Conservation (phyloP, 2,888 invertebrate species). For the Amphipoea oculea region DNA sequence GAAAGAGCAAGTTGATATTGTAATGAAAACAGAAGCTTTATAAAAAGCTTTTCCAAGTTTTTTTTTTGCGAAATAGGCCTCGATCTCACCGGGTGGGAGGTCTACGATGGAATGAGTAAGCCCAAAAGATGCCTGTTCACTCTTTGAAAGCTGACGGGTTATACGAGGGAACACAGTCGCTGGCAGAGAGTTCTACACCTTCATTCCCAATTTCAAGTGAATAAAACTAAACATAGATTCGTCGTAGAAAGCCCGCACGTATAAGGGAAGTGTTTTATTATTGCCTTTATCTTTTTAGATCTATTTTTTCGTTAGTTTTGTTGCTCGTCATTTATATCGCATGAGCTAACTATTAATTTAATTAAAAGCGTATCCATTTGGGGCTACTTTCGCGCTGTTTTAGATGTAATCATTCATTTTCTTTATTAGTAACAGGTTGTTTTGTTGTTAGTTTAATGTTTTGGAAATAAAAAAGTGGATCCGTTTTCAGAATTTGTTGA, state of each 20-base stretch:
- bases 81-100: no score
- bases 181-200: no score
- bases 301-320: conserved; percentile 82
- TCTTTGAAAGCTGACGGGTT: no score
- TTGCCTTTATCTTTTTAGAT: conserved; percentile 87
- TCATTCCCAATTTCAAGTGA: no score
- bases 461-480: conserved; percentile 60
- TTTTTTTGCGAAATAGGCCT: no score
- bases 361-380: conserved; percentile 85
- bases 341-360: conserved; percentile 88
- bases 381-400: conserved; percentile 77
- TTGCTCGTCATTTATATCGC: conserved; percentile 89
- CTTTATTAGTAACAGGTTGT: conserved; percentile 74
- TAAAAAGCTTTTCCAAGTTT: no score
- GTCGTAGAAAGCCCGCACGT: conserved; percentile 70
- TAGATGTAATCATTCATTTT: conserved; percentile 81
- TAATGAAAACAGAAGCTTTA: no score
- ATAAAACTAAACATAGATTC: conserved; percentile 50
- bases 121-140: no score
- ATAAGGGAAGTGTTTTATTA: conserved; percentile 88
- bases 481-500: conserved; percentile 3
- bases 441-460: conserved; percentile 65
- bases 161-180: no score
- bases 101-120: no score
- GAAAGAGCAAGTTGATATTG: no score